phyloP scores from a whole-genome alignment of 2,113 vertebrate species.

The Corydoras maculifer region DNA sequence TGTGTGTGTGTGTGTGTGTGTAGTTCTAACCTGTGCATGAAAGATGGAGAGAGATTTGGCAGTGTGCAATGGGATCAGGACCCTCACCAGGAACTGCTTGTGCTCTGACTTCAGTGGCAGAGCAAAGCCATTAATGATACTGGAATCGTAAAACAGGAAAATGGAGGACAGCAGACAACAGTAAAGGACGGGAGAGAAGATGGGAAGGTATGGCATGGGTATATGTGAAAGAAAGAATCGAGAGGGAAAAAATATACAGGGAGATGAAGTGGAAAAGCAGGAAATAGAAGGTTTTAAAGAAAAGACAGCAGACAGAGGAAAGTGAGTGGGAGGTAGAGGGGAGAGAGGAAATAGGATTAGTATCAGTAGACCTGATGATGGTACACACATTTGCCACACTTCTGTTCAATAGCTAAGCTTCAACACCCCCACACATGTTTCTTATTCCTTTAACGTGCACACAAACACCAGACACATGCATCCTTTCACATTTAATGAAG shows the following conservation, averaged over 20 bases:
- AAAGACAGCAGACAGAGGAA: conserved; percentile 26
- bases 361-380: conserved; percentile 37
- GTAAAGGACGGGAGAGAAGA: neutral
- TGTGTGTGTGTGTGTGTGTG: conserved; percentile 10
- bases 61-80: conserved; percentile 85
- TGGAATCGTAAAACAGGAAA: conserved; percentile 40
- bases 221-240: neutral
- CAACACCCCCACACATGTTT: neutral
- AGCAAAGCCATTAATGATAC: conserved; percentile 90
- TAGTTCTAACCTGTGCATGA: conserved; percentile 78
- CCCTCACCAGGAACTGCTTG: conserved; percentile 87
- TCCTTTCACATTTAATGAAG: neutral
- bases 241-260: neutral
- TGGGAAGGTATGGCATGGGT: neutral
- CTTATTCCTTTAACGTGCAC: neutral
- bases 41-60: conserved; percentile 88
- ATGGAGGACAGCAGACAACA: conserved; percentile 1
- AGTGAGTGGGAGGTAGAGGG: conserved; percentile 15
- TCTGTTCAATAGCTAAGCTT: conserved; percentile 41
- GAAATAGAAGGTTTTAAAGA: neutral
- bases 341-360: conserved; percentile 40
- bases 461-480: conserved; percentile 3
- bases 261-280: neutral
- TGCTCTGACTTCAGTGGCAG: conserved; percentile 87
- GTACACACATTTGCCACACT: conserved; percentile 23